phyloP scores from a whole-genome alignment of 1,140 invertebrate species.

The Trichonephila inaurata region DNA sequence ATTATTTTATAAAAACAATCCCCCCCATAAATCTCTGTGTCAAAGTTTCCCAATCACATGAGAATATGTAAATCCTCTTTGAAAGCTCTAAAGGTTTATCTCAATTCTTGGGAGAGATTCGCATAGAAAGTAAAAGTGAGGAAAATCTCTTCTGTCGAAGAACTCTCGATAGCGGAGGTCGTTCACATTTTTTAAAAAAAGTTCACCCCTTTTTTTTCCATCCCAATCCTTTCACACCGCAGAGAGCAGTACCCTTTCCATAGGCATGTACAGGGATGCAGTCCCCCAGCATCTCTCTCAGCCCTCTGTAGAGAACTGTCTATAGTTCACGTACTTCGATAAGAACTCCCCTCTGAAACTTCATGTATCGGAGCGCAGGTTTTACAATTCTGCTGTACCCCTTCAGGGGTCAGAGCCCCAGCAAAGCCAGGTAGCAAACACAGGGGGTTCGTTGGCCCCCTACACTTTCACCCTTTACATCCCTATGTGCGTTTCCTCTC shows the following conservation, averaged over 20 bases:
- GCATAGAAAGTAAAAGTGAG: slow-evolving; percentile 8
- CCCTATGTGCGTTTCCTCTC: slow-evolving; percentile 37
- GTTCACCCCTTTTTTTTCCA: slow-evolving; percentile 70
- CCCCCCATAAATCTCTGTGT: not conserved
- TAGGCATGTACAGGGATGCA: slow-evolving; percentile 58
- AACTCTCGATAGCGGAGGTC: not conserved
- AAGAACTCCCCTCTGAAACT: not conserved
- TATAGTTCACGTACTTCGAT: slow-evolving; percentile 21
- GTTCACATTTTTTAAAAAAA: not conserved
- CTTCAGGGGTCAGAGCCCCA: slow-evolving; percentile 72
- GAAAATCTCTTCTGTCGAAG: slow-evolving; percentile 23
- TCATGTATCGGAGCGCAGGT: slow-evolving; percentile 75
- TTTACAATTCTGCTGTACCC: not conserved
- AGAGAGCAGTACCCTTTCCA: slow-evolving; percentile 56
- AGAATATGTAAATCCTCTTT: not conserved
- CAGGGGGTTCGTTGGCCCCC: slow-evolving; percentile 66
- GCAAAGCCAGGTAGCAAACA: slow-evolving; percentile 74
- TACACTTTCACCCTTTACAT: slow-evolving; percentile 39
- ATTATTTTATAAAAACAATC: not conserved
- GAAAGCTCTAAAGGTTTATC: not conserved
- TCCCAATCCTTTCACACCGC: slow-evolving; percentile 47
- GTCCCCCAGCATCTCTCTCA: not conserved
- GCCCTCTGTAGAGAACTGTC: slow-evolving; percentile 3
- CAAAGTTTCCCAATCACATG: not conserved
- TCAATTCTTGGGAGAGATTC: not conserved